phyloP scores from a whole-genome alignment of 2,797 vertebrate species.

The Coregonus suidteri region DNA sequence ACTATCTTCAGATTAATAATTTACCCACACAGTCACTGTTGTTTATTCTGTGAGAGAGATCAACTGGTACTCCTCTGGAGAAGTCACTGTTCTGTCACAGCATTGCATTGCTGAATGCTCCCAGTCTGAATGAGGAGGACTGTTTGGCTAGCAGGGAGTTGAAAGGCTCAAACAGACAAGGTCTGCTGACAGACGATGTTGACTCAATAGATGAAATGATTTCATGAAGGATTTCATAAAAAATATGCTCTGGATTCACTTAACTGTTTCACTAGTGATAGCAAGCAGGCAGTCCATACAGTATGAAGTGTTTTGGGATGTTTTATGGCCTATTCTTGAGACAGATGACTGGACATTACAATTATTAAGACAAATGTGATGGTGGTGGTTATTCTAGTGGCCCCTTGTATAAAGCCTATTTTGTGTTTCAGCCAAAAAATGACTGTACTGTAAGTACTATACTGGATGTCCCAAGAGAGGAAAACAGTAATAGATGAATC shows the following conservation, averaged over 20 bases:
- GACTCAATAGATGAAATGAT: background rate
- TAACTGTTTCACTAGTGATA: background rate
- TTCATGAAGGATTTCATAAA: background rate
- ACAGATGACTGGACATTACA: background rate
- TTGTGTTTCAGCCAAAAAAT: background rate
- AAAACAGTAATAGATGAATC: background rate
- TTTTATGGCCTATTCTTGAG: background rate
- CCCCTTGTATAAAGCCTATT: background rate
- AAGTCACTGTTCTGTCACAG: background rate
- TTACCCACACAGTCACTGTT: background rate
- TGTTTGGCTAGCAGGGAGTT: background rate
- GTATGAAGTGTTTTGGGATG: slow-evolving; percentile 3
- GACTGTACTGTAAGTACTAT: background rate
- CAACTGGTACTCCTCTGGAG: background rate
- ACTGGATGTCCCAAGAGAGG: background rate
- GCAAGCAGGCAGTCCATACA: background rate
- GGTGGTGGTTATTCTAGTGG: background rate
- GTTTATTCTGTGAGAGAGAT: background rate
- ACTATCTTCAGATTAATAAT: background rate
- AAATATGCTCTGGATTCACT: background rate
- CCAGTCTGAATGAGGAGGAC: background rate
- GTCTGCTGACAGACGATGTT: background rate
- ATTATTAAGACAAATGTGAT: background rate
- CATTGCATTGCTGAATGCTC: background rate
- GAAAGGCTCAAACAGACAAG: background rate